A percentile compares a stretch with the other conserved stretches of the same genome.
These are phyloP conservation scores for Sturmia bella DNA, from an alignment of 2,888 invertebrate species.

Conservation along the genomic window DNA sequence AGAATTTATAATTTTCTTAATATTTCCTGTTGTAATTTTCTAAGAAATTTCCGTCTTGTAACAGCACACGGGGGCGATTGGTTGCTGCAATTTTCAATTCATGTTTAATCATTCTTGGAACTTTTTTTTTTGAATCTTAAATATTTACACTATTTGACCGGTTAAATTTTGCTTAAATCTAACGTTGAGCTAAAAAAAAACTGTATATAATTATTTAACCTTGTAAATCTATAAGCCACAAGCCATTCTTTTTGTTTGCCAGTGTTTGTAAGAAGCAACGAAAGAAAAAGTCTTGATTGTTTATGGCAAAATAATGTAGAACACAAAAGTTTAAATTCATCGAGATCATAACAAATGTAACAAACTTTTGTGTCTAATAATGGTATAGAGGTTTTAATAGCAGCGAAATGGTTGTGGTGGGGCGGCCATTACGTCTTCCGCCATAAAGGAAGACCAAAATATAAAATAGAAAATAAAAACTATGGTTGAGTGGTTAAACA, in stretches of 20 bases:
- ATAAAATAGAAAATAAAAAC: conserved; percentile 18
- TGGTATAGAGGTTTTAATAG: conserved; percentile 13
- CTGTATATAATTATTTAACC: conserved; percentile 51
- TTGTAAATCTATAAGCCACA: conserved; percentile 60
- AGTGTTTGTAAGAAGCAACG: neutral
- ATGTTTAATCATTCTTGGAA: neutral
- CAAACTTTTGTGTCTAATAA: conserved; percentile 28
- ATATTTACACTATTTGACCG: conserved; percentile 7
- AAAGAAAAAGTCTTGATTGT: neutral
- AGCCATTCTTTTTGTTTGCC: conserved; percentile 13
- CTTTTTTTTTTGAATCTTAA: conserved; percentile 1
- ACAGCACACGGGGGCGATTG: neutral
- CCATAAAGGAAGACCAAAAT: conserved; percentile 8
- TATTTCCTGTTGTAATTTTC: too few relatives aligned
- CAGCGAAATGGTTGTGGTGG: conserved; percentile 1
- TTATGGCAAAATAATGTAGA: conserved; percentile 43
- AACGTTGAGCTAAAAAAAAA: conserved; percentile 27
- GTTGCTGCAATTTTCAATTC: neutral
- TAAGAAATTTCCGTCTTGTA: too few relatives aligned
- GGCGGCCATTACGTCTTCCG: conserved; percentile 21
- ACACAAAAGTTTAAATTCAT: conserved; percentile 49
- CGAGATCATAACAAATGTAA: conserved; percentile 19
- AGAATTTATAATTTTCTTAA: too few relatives aligned
- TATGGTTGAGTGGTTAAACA: conserved; percentile 64
- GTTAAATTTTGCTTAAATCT: conserved; percentile 13